These are phyloP conservation scores for Sanderia malayensis DNA, from an alignment of 30 jellyfish, hydroid and myxozoan species.

Conservation along the genomic window DNA sequence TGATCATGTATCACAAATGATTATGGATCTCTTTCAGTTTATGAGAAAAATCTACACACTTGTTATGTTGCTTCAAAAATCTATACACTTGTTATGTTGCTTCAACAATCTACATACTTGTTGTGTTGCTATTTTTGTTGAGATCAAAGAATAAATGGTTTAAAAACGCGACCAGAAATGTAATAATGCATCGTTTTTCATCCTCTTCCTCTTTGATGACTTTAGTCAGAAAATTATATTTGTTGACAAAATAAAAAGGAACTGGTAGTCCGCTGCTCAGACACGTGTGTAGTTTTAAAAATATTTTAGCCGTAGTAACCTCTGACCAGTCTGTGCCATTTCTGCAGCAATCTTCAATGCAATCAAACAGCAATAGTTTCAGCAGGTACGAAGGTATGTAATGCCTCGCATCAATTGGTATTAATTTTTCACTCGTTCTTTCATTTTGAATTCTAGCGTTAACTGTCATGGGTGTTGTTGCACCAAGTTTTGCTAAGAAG, in stretches of 20 bases:
- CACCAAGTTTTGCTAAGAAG: neutral
- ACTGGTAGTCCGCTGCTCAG: neutral
- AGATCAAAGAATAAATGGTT: neutral
- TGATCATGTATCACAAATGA: too few relatives aligned
- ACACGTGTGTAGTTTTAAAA: neutral
- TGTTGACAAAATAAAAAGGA: neutral
- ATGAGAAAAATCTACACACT: too few relatives aligned
- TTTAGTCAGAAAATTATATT: neutral
- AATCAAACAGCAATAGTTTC: constrained; percentile 2
- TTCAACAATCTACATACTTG: too few relatives aligned
- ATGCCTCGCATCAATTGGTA: neutral
- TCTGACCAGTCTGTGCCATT: neutral
- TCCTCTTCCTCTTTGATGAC: neutral
- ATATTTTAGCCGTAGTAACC: neutral
- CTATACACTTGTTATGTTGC: too few relatives aligned
- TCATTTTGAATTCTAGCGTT: neutral
- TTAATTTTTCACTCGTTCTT: neutral
- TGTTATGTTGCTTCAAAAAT: too few relatives aligned
- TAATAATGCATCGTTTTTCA: neutral
- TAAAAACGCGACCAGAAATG: neutral
- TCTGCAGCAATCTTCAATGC: neutral
- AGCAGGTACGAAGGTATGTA: neutral
- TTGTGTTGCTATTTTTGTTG: neutral
- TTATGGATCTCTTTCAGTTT: too few relatives aligned
- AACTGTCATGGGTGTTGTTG: neutral